Percentiles rank a stretch among this genome's conserved stretches.
Evolutionary conservation across 1,140 invertebrate species (phyloP).

Genomic region (Carposina sasakii): DNA sequence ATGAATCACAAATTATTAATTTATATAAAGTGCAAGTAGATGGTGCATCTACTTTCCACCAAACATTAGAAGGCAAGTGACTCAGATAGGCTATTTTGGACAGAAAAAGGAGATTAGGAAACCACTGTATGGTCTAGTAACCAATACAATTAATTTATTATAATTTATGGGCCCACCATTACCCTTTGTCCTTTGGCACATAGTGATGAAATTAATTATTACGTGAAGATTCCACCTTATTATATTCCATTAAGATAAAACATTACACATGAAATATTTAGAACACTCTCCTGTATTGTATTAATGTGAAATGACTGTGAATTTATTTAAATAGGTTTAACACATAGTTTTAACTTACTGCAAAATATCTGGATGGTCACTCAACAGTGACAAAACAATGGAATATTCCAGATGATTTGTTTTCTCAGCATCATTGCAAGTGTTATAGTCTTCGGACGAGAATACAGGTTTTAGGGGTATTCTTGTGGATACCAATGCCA

Average conservation of each 20-base stretch:
- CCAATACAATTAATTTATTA: too few relatives aligned
- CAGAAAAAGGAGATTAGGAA: too few relatives aligned
- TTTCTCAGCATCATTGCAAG: constrained; percentile 51
- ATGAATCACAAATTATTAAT: background rate
- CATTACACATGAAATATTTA: too few relatives aligned
- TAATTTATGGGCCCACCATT: too few relatives aligned
- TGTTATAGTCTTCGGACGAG: constrained; percentile 37
- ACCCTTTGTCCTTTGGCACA: too few relatives aligned
- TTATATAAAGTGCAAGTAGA: constrained; percentile 9
- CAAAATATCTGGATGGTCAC: constrained; percentile 69
- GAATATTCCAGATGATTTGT: constrained; percentile 53
- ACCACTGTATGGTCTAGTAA: too few relatives aligned
- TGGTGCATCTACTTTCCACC: too few relatives aligned
- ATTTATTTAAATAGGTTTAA: background rate
- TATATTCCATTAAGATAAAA: constrained; percentile 14
- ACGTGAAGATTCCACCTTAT: background rate
- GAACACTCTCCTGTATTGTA: too few relatives aligned
- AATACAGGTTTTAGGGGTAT: constrained; percentile 55
- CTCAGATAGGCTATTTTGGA: too few relatives aligned
- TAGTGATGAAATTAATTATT: too few relatives aligned
- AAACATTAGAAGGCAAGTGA: too few relatives aligned
- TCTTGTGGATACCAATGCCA: constrained; percentile 47
- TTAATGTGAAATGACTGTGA: background rate
- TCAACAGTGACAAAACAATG: constrained; percentile 39
- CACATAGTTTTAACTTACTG: constrained; percentile 53